These are phyloP conservation scores for Cheilosia soror DNA, from an alignment of 2,888 invertebrate genomes.

Conservation along the genomic window DNA sequence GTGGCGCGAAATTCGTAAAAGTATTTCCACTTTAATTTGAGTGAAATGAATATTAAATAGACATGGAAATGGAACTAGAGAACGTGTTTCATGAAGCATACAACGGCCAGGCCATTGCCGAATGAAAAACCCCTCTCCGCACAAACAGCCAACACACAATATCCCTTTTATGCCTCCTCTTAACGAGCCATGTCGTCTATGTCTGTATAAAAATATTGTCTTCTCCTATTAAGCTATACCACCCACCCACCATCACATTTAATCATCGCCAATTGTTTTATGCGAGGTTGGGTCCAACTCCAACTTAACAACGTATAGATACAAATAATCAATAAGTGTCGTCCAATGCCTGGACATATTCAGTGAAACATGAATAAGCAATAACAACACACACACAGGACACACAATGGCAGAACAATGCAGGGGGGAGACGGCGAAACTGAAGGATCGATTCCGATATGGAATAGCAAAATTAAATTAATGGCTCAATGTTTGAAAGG, in stretches of 20 bases:
- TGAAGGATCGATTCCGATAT: slow-evolving; percentile 22
- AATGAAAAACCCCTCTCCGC: not conserved
- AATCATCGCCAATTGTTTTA: slow-evolving; percentile 47
- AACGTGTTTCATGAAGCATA: not conserved
- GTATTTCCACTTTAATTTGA: not conserved
- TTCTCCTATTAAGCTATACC: slow-evolving; percentile 16
- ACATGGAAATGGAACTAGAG: not conserved
- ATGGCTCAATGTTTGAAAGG: slow-evolving; percentile 17
- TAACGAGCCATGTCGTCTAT: slow-evolving; percentile 5
- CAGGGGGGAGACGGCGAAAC: not conserved
- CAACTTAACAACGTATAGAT: slow-evolving; percentile 26
- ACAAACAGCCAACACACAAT: not conserved
- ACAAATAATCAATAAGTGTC: slow-evolving; percentile 60
- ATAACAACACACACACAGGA: slow-evolving; percentile 33
- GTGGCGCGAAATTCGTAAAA: not conserved
- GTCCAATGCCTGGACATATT: slow-evolving; percentile 47
- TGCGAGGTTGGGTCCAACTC: not conserved
- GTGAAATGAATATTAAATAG: not conserved
- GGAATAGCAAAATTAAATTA: slow-evolving; percentile 58
- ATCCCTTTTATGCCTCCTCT: not conserved
- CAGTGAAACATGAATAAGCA: slow-evolving; percentile 66
- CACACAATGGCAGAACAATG: slow-evolving; percentile 48
- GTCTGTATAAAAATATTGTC: not conserved
- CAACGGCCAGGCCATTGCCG: not conserved
- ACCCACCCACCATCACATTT: slow-evolving; percentile 35